phyloP scores from a whole-genome alignment of 1,140 invertebrate genomes.

The Zaprionus kolodkinae region DNA sequence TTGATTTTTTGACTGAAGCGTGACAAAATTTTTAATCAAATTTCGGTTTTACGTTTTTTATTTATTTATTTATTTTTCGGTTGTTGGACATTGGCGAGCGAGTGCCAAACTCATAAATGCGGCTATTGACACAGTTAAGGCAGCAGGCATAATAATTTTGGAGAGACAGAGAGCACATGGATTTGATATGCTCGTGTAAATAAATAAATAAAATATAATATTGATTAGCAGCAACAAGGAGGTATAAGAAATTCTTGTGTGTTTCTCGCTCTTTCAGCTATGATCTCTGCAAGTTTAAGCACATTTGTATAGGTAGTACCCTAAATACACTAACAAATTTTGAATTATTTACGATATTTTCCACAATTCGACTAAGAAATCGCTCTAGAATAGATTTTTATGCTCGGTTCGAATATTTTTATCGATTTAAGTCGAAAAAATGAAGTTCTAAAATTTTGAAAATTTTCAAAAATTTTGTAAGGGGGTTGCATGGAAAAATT shows the following conservation, averaged over 20 bases:
- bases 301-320: too few species aligned
- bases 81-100: constrained; percentile 22
- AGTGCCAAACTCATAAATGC: constrained; percentile 69
- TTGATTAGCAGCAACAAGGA: not conserved
- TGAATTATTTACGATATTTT: too few species aligned
- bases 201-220: constrained; percentile 10
- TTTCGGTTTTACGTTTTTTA: constrained; percentile 12
- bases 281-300: too few species aligned
- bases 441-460: too few species aligned
- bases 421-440: not conserved
- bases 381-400: not conserved
- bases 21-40: constrained; percentile 81
- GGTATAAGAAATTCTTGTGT: not conserved
- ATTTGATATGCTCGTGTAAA: constrained; percentile 11
- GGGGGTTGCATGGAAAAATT: too few species aligned
- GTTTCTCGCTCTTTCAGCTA: too few species aligned
- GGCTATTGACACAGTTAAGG: constrained; percentile 77
- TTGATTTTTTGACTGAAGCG: constrained; percentile 70
- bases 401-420: not conserved
- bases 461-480: too few species aligned
- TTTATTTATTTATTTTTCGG: not conserved
- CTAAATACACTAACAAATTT: too few species aligned
- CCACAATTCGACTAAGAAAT: not conserved
- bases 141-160: constrained; percentile 54
- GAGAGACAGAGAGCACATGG: constrained; percentile 49